Base-by-base conservation (phyloP, 2,797 vertebrate species). In the Anguilla obscura region DNA sequence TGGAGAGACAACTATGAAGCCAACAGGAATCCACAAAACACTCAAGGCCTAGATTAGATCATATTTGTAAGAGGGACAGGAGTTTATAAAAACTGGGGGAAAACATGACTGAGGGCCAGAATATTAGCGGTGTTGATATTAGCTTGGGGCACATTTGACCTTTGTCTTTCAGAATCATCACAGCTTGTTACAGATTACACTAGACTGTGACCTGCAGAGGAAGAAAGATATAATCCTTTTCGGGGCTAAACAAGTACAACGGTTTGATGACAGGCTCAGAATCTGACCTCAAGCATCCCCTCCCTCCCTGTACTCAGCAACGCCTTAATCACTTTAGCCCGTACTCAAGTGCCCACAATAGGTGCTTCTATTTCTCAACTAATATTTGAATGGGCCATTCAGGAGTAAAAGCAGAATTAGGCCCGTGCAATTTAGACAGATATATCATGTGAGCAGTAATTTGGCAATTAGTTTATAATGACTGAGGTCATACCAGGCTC, bases 301-400 rank as follows among this genome's bases (percentile, higher is more conserved):
- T 54, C 36, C 10, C 52, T 85, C 54, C 76, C 74, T 87, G 56
- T 87, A 84, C 84, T 56, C n/a, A n/a, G 86, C 58, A 33, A 89
- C 76, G 88, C 88, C 85, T 91, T 69, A 74, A 33, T 89, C 80
- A 56, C 79, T 89, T 36, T 89, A 50, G 86, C 87, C 89, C 85
- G 5, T 40, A n/a, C 52, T 85, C 86, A 87, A 89, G 88, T 91
- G 89, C 84, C 69, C 36, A 40, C 82, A 76, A 87, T 12, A 84
- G 82, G 74, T 63, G 63, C 87, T 85, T 89, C 83, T 52, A 66
- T 88, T 88, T 90, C 71, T 80, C 50, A 12, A 10, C 89, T 86
- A 94, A 93, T 94, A 89, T 91, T 89, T 86, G 93, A 93, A 94
- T 93, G 91, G 90, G 27, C 30, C n/a, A 86, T 48, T 85, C 56